These are phyloP conservation scores for Myotis brandtii DNA, from an alignment of 2,113 vertebrate genomes.

Conservation along the genomic window DNA sequence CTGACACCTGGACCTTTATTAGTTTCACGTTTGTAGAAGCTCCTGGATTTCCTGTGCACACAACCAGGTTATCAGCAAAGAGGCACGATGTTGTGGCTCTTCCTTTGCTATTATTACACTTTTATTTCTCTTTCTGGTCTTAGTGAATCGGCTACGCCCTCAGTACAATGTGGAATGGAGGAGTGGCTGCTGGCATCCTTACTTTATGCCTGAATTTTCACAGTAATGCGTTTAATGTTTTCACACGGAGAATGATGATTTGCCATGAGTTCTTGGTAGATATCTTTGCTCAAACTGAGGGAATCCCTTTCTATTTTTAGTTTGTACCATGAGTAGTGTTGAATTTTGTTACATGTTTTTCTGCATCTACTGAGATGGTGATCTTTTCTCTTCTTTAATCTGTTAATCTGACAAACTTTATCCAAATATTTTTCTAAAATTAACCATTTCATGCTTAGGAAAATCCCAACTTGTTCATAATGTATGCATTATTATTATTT, in stretches of 20 bases:
- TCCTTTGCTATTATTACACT: not conserved
- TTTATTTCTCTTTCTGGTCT: conserved; percentile 10
- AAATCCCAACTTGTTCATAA: not conserved
- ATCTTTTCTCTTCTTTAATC: not conserved
- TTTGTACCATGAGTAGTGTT: not conserved
- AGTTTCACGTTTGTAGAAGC: not conserved
- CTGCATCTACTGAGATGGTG: not conserved
- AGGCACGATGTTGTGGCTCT: not conserved
- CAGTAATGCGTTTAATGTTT: not conserved
- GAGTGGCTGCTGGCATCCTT: not conserved
- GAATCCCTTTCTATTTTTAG: not conserved
- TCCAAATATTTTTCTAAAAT: not conserved
- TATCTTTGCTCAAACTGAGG: not conserved
- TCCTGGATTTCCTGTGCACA: not conserved
- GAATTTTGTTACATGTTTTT: not conserved
- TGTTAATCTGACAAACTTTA: not conserved
- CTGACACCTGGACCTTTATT: not conserved
- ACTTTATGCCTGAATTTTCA: not conserved
- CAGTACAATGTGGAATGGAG: not conserved
- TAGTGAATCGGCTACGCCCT: not conserved
- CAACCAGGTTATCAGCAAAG: not conserved
- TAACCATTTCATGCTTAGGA: not conserved
- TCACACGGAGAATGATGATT: not conserved
- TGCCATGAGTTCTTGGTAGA: not conserved
- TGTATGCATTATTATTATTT: not conserved